Percentiles rank a stretch among this genome's conserved stretches.
Evolutionary conservation across 2,888 invertebrate genomes (phyloP).

Genomic region (Anticlea derivata): DNA sequence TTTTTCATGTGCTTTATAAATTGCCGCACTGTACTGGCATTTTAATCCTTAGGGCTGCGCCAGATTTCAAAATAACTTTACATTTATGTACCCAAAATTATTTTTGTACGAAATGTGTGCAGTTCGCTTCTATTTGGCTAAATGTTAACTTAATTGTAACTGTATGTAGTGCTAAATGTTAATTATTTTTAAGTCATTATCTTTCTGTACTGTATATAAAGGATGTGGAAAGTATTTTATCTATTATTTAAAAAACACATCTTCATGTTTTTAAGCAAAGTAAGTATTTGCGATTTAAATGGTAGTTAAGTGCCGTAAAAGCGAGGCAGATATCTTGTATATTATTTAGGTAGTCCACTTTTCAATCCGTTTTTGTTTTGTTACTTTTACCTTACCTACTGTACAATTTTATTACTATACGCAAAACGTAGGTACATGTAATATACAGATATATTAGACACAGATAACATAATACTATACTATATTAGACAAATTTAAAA

Average conservation of each 20-base stretch:
- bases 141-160: conserved; percentile 67
- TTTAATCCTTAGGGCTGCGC: neutral
- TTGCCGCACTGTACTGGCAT: neutral
- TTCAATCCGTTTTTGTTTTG: no score
- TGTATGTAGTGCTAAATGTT: conserved; percentile 69
- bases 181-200: conserved; percentile 76
- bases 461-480: no score
- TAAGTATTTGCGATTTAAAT: no score
- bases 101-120: conserved; percentile 32
- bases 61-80: neutral
- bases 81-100: conserved; percentile 8
- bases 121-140: conserved; percentile 23
- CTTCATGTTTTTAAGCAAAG: no score
- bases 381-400: no score
- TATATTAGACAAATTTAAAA: no score
- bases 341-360: no score
- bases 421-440: no score
- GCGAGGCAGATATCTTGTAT: no score
- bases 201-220: conserved; percentile 76
- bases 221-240: conserved; percentile 55
- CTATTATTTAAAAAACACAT: conserved; percentile 29
- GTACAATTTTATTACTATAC: no score
- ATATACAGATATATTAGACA: no score
- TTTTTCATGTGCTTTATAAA: neutral
- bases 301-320: no score